phyloP scores from a whole-genome alignment of 35 echinoderm and acorn worm species.

The Chiridota heheva region DNA sequence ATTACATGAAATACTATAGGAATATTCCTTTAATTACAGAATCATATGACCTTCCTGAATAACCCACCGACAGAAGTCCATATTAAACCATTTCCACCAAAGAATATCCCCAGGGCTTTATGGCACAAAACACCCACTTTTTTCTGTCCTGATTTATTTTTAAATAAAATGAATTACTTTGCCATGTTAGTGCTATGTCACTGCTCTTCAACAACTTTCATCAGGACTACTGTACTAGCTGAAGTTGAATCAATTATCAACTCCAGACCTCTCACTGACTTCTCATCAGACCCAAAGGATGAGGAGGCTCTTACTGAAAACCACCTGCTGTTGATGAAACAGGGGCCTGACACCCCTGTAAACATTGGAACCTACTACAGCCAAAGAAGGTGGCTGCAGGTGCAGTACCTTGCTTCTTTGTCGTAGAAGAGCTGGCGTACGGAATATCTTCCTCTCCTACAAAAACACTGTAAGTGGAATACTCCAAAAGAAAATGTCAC shows the following conservation, averaged over 20 bases:
- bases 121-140: no score
- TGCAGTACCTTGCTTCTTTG: constrained; percentile 54
- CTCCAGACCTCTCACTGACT: constrained; percentile 32
- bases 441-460: constrained; percentile 50
- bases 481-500: constrained; percentile 2
- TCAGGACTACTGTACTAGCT: constrained; percentile 13
- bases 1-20: no score
- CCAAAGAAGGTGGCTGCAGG: constrained; percentile 39
- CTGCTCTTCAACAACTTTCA: no score
- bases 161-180: no score
- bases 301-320: constrained; percentile 56
- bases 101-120: no score
- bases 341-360: neutral
- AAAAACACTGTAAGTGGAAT: constrained; percentile 25
- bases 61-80: no score
- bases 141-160: no score
- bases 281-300: constrained; percentile 27
- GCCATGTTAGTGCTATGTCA: no score
- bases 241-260: constrained; percentile 51
- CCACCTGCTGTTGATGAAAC: constrained; percentile 34
- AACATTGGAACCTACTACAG: no score
- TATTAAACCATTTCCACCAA: no score
- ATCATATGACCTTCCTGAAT: no score
- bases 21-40: no score
- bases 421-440: constrained; percentile 40